Evolutionary conservation across 2,113 vertebrate species (phyloP), one percentile per base, ranked within the genome.

Genomic region (Ifrita kowaldi): DNA sequence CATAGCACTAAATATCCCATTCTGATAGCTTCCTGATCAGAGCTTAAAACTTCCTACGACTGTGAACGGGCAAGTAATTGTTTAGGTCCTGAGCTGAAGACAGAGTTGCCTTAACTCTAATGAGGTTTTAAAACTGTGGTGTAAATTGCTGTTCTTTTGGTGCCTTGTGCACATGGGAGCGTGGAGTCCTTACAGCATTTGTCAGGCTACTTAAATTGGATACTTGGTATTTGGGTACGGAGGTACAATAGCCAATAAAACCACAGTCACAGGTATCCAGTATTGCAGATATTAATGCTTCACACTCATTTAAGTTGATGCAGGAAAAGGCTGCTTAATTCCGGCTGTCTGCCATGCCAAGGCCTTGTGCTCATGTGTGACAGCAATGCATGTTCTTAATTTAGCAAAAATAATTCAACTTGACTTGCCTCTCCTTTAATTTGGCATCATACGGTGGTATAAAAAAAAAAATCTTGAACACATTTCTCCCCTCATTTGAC

Each of bases 391-490:
- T 92, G 86, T 37, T 77, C 89, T 55, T 81, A 74, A 86, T 90
- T 93, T 67, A 92, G 76, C 79, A 92, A 92, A 80, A 96, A 84
- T 93, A 84, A 89, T 92, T 92, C 68, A 77, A 39, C 88, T 91
- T 88, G 75, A 85, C 79, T 91, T 80, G 56, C 37, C 52, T 84
- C 60, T 73, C 73, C 68, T 86, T 95, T 93, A 81, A 89, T 92
- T 95, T 95, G 79, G 42, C 86, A 92, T 95, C 71, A 63, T 55
- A 78, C 24, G 4, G 41, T n/a, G 60, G 52, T 89, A 80, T 77
- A 84, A 91, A 81, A 57, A 46, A 19, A 6, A 35, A 59, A 55
- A 57, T 24, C 55, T 70, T 95, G 52, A 81, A 81, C 14, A 30
- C 39, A 44, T 92, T 97, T 92, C 53, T 93, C 28, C 57, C 28